Percentiles rank a stretch among this genome's conserved stretches.
Conservation (phyloP, 2,113 vertebrate genomes). For the Lagopus muta region DNA sequence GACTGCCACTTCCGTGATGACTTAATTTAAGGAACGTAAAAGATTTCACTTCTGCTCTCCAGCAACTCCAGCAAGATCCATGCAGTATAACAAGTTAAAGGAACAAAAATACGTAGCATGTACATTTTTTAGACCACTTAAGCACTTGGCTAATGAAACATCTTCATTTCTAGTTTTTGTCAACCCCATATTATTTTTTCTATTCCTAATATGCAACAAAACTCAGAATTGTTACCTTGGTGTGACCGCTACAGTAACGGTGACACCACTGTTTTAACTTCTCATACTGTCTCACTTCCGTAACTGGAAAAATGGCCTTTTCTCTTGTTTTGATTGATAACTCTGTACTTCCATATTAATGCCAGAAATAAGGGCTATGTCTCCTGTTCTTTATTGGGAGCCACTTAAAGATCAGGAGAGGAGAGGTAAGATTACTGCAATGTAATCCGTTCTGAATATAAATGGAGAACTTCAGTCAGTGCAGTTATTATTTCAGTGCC, state of each 20-base stretch:
- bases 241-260: neutral
- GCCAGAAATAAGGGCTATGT: neutral
- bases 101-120: neutral
- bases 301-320: neutral
- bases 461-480: neutral
- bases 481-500: neutral
- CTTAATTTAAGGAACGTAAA: neutral
- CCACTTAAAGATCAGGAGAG: neutral
- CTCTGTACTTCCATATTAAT: neutral
- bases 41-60: neutral
- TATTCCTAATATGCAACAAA: neutral
- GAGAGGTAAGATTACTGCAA: neutral
- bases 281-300: neutral
- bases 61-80: neutral
- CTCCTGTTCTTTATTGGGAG: neutral
- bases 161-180: neutral
- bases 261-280: neutral
- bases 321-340: neutral
- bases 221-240: neutral
- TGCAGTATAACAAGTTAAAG: neutral
- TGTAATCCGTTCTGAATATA: neutral
- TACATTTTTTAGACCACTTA: neutral
- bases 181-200: rapidly evolving
- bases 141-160: neutral
- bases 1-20: neutral